Base-by-base conservation (phyloP, 2,888 invertebrate genomes). In the Leuctra nigra region DNA sequence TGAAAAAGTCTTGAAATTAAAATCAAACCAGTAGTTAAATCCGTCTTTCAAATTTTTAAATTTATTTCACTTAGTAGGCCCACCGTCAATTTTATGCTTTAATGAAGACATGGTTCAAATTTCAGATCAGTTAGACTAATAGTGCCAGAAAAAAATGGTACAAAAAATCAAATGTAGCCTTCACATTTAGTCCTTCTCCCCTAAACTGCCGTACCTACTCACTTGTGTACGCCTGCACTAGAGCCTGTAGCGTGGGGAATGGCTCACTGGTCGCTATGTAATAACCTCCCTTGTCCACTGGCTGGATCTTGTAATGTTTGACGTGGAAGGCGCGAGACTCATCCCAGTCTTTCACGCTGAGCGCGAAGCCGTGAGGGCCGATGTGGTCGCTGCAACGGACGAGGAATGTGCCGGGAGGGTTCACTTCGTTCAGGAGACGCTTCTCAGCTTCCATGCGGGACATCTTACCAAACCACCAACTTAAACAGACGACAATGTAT, bases 381-480 rank as follows among this genome's bases (percentile, higher is more conserved):
- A n/a, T 93, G 70, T 96, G 96, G 72, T 99, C 99, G 59, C 97
- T 92, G 53, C 96, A 95, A 65, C 99, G 78, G 61, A 99, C 92
- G 62, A 99, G 80, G 75, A 92, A 99, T 9, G 96, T 95, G 20
- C 98, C 97, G 11, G 93, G 79, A 3, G 91, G 89, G 73, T 95
- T 91, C 67, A 86, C 89, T 65, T 89, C 89, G 0, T 88, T 84
- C 65, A 95, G 75, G 25, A 99, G 80, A 44, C 95, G 76, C 69
- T 96, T 93, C 69, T 98, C 99, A 0, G 98, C 95, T 72, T 97
- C 96, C 72, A 96, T 95, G 65, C 98, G 81, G 41, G 95, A 89
- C 46, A 99, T 91, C 74, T 92, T 91, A 60, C 96, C 96, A 75
- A 97, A 96, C 77, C 93, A 99, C 98, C 99, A 99, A 74, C 97